These are phyloP conservation scores for Falco punctatus DNA, from an alignment of 2,113 vertebrate species.

Conservation along the genomic window DNA sequence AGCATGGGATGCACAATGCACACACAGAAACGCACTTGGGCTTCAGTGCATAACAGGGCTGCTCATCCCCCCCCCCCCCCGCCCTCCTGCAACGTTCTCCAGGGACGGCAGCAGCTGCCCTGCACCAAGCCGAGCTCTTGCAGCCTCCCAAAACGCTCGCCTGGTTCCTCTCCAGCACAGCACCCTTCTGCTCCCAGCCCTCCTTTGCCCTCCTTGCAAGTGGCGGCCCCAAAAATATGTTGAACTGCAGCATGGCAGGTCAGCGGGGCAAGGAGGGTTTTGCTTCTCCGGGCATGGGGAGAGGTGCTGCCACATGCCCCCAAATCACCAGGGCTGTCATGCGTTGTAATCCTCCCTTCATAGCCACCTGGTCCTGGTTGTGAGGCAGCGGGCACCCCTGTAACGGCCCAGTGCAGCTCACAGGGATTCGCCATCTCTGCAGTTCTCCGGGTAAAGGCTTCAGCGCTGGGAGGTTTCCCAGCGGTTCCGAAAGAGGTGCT, in stretches of 20 bases:
- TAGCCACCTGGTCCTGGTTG: neutral
- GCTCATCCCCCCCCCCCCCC: neutral
- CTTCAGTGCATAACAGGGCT: fast-evolving
- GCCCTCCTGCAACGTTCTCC: neutral
- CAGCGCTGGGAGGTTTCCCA: neutral
- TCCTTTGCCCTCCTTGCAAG: neutral
- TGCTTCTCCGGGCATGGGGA: neutral
- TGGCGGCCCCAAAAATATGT: neutral
- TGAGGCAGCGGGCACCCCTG: neutral
- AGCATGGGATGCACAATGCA: neutral
- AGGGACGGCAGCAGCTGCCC: too few relatives aligned
- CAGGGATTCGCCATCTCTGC: neutral
- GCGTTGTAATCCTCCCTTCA: neutral
- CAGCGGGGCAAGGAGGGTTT: neutral
- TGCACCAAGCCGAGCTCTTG: neutral
- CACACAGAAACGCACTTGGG: fast-evolving
- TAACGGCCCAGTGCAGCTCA: neutral
- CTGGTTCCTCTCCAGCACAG: neutral
- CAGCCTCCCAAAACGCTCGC: neutral
- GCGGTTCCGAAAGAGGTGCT: neutral
- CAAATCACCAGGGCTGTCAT: neutral
- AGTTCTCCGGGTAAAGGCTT: neutral
- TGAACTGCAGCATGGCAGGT: neutral
- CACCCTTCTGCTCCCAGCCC: neutral
- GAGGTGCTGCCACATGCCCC: neutral